phyloP scores from a whole-genome alignment of 2,888 invertebrate genomes.

The Merodon equestris region DNA sequence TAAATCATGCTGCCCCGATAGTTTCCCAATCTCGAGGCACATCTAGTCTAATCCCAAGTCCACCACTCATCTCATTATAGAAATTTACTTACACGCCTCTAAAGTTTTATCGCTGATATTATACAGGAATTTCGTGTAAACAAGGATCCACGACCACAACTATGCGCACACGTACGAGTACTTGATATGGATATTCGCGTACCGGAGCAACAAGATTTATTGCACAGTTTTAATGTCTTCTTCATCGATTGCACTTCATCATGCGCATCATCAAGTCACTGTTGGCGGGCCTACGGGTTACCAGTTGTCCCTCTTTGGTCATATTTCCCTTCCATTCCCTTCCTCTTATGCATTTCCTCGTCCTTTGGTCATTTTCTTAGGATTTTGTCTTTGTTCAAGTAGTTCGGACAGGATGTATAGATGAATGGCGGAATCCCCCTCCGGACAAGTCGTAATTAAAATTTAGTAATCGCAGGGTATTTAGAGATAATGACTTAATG shows the following conservation, averaged over 20 bases:
- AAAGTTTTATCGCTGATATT: no score
- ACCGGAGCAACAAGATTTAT: conserved; percentile 41
- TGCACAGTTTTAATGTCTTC: conserved; percentile 51
- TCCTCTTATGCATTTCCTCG: no score
- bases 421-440: conserved; percentile 6
- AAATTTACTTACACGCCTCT: no score
- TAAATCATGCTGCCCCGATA: not conserved
- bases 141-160: no score
- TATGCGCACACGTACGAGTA: no score
- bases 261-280: conserved; percentile 45
- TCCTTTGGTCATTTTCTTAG: no score
- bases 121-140: no score
- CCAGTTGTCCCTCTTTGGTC: no score
- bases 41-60: conserved; percentile 11
- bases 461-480: conserved; percentile 43
- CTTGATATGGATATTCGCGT: no score
- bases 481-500: conserved; percentile 41
- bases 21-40: conserved; percentile 4
- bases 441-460: conserved; percentile 45
- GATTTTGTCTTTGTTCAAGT: no score
- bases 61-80: conserved; percentile 4
- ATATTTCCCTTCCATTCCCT: no score
- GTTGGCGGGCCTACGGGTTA: conserved; percentile 35
- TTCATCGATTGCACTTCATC: conserved; percentile 54
- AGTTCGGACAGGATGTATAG: no score